A percentile compares a stretch with the other conserved stretches of the same genome.
phyloP scores from a whole-genome alignment of 2,888 invertebrate species.

The Platycheirus albimanus region DNA sequence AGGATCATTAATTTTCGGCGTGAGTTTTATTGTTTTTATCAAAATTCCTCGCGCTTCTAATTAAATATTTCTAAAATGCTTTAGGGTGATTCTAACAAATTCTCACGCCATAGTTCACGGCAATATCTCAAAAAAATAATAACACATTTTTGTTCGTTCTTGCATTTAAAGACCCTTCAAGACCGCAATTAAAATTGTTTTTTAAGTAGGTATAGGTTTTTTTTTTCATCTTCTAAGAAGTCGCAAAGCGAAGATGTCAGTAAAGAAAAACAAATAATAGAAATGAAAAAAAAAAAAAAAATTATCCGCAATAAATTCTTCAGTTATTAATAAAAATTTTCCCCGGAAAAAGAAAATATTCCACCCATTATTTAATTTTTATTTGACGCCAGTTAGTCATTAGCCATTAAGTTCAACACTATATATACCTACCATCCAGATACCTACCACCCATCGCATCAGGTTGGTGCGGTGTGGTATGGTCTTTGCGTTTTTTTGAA shows the following conservation, averaged over 20 bases:
- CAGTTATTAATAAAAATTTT: conserved; percentile 69
- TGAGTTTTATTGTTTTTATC: no score
- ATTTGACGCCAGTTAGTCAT: conserved; percentile 72
- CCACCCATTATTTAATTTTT: conserved; percentile 69
- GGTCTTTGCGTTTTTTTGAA: neutral
- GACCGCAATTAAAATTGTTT: conserved; percentile 65
- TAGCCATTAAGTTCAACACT: conserved; percentile 67
- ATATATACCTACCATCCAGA: neutral
- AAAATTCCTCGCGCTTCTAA: no score
- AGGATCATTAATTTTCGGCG: no score
- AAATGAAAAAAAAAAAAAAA: conserved; percentile 15
- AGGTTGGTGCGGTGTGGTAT: neutral
- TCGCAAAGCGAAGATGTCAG: neutral
- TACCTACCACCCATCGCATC: no score
- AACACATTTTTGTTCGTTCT: conserved; percentile 29
- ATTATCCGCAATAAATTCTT: conserved; percentile 62
- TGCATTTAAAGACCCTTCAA: conserved; percentile 50
- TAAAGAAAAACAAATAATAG: neutral
- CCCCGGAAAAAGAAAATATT: conserved; percentile 57
- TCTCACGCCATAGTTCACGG: conserved; percentile 4
- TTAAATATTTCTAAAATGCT: neutral
- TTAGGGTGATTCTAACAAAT: neutral
- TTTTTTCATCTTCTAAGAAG: neutral
- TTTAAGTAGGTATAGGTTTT: neutral
- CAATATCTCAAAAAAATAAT: conserved; percentile 28